These are phyloP conservation scores for Alviniconcha strummeri DNA, from an alignment of 2,888 invertebrate species.

Conservation along the genomic window DNA sequence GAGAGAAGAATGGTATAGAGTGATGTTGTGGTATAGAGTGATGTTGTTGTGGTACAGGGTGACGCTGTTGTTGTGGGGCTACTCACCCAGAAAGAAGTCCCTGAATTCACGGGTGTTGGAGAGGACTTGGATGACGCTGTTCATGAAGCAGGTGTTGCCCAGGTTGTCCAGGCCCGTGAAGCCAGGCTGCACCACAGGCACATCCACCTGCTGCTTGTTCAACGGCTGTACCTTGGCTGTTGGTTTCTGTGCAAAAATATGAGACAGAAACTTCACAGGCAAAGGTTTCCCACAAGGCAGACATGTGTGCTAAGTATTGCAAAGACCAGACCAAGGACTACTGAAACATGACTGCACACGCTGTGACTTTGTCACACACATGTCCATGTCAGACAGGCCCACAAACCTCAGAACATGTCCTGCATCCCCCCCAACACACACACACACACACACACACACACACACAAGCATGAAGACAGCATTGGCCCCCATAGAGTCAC, in stretches of 20 bases:
- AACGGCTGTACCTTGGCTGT: slow-evolving; percentile 71
- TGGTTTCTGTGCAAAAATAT: slow-evolving; percentile 61
- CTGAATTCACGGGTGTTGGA: slow-evolving; percentile 75
- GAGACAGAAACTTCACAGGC: no score
- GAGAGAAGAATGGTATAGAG: no score
- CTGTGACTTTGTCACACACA: no score
- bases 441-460: neutral
- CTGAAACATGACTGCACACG: no score
- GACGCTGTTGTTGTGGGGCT: no score
- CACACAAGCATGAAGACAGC: neutral
- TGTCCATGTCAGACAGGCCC: no score
- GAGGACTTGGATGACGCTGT: slow-evolving; percentile 76
- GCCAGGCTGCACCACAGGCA: slow-evolving; percentile 67
- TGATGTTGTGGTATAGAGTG: no score
- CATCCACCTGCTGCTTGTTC: slow-evolving; percentile 52
- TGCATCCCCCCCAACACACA: neutral
- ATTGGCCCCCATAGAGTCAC: no score
- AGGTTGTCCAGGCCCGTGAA: slow-evolving; percentile 76
- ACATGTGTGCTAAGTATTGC: no score
- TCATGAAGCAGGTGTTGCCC: slow-evolving; percentile 78
- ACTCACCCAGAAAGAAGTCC: slow-evolving; percentile 75
- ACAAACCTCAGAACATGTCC: neutral
- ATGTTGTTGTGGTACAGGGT: no score
- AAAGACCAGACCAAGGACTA: no score
- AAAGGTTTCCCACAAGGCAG: no score